phyloP scores from a whole-genome alignment of 2,797 vertebrate species.

The Chiloscyllium punctatum region DNA sequence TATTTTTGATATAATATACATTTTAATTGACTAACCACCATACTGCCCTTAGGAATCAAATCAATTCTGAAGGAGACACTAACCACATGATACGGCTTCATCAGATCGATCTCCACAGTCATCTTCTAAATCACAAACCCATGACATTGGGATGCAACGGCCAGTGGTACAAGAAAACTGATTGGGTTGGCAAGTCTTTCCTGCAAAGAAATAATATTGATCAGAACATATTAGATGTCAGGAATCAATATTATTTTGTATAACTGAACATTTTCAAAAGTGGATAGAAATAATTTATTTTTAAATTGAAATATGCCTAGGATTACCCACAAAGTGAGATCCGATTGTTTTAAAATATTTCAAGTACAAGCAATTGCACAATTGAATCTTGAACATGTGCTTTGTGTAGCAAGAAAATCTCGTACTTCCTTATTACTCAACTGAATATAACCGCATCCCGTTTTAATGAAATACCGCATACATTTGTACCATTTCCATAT shows the following conservation, averaged over 20 bases:
- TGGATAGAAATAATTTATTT: background rate
- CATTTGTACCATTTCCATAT: background rate
- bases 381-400: background rate
- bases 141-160: slow-evolving; percentile 81
- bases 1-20: background rate
- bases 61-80: slow-evolving; percentile 46
- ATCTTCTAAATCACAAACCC: slow-evolving; percentile 89
- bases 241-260: background rate
- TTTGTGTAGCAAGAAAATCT: background rate
- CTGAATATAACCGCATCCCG: background rate
- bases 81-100: slow-evolving; percentile 80
- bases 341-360: background rate
- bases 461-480: background rate
- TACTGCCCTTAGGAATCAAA: too few relatives aligned
- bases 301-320: background rate
- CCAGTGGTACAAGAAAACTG: slow-evolving; percentile 88
- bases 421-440: background rate
- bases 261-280: background rate
- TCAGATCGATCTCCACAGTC: slow-evolving; percentile 90
- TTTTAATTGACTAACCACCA: background rate
- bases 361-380: background rate
- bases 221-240: background rate
- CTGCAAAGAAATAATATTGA: slow-evolving; percentile 56
- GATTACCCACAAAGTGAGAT: background rate
- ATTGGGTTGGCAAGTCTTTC: slow-evolving; percentile 77